phyloP scores from a whole-genome alignment of 1,140 invertebrate species.

The Pseudomyrmex concolor region DNA sequence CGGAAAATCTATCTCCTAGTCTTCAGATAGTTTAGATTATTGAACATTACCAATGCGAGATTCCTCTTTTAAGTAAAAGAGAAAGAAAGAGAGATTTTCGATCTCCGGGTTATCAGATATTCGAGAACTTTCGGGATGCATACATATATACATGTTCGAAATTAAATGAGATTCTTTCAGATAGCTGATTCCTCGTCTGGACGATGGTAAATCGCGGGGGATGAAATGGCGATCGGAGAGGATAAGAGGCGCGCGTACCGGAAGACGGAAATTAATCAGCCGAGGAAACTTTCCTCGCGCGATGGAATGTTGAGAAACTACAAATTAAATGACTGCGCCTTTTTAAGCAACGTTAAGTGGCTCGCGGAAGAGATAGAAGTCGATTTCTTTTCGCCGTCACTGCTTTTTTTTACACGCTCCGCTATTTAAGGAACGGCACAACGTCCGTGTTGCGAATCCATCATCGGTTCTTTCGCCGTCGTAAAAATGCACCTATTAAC shows the following conservation, averaged over 20 bases:
- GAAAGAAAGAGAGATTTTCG: not conserved
- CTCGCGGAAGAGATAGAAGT: conserved; percentile 48
- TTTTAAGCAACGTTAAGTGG: conserved; percentile 59
- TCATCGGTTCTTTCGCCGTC: conserved; percentile 31
- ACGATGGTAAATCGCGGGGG: conserved; percentile 33
- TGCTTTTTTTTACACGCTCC: conserved; percentile 23
- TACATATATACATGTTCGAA: conserved; percentile 10
- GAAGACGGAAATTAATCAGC: conserved; percentile 58
- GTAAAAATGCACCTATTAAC: conserved; percentile 48
- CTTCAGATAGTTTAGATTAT: not conserved
- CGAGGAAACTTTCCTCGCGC: conserved; percentile 44
- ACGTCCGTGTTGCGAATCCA: conserved; percentile 46
- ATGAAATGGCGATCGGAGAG: conserved; percentile 19
- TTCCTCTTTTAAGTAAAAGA: not conserved
- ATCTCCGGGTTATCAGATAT: not conserved
- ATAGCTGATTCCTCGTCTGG: conserved; percentile 13
- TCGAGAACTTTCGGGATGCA: not conserved
- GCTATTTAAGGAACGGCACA: conserved; percentile 33
- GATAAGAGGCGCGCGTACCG: conserved; percentile 33
- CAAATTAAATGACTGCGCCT: conserved; percentile 61
- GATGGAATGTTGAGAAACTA: conserved; percentile 59
- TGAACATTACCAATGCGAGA: not conserved
- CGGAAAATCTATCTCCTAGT: not conserved
- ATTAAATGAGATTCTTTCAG: conserved; percentile 58
- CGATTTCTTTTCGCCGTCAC: conserved; percentile 48